Base-by-base conservation (phyloP, 1,140 invertebrate genomes). In the Leguminivora glycinivorella region DNA sequence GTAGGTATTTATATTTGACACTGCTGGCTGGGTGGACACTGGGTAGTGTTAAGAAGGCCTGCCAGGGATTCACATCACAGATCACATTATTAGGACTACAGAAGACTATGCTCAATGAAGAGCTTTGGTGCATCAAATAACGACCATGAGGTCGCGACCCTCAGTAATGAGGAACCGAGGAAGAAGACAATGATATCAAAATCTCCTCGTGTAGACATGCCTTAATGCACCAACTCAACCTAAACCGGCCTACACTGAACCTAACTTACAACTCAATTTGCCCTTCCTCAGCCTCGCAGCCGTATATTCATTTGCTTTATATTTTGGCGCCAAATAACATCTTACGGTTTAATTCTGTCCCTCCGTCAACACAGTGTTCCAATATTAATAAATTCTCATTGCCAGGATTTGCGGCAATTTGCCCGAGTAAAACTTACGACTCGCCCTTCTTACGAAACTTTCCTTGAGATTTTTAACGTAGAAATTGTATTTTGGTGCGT, bases 361-460 rank as follows among this genome's bases (percentile, higher is more conserved):
- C 81, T 78, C 83, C 79, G 78, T 72, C 71, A 52, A 34, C 82
- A 79, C 81, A n/a, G 80, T 75, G 74, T 87, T 80, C 84, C 85
- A 88, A 89, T 89, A 89, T 89, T 88, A 88, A 89, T 89, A 89
- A 89, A 89, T 89, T 89, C 85, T 88, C 83, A 87, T 89, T 88
- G 79, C 72, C 84, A 74, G 84, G 85, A 85, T 89, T 88, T 85
- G 83, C 83, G 82, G 85, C 87, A 89, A 89, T 89, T 89, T 88
- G 84, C 84, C 80, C 76, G 75, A 83, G 83, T 83, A 76, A 82
- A 89, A 88, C 84, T 89, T 89, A 89, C 75, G 84, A 83, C 73
- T 72, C 72, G 79, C 81, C 87, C 83, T 83, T 83, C 77, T 77
- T 87, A 86, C 75, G 71, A 70, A 70, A 77, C 38, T 75, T 80